phyloP scores from a whole-genome alignment of 2,888 invertebrate species.

The Erebia aethiops region DNA sequence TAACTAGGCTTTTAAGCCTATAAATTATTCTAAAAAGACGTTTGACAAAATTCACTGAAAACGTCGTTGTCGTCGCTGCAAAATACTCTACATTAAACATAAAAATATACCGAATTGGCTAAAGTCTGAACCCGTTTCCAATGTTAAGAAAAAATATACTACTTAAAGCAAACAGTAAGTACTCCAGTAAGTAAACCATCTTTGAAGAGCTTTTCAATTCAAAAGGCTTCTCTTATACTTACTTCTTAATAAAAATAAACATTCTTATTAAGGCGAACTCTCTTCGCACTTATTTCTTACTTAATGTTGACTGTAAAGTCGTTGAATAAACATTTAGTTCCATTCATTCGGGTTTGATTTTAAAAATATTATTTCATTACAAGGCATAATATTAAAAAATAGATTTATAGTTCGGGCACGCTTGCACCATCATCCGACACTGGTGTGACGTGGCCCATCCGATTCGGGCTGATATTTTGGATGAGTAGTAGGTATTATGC shows the following conservation, averaged over 20 bases:
- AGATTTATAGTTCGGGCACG: no score
- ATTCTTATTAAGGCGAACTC: constrained; percentile 17
- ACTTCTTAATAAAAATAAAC: constrained; percentile 25
- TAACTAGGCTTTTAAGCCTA: no score
- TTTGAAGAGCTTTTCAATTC: constrained; percentile 15
- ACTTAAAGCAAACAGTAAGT: constrained; percentile 12
- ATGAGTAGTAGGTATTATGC: no score
- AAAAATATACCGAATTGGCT: background rate
- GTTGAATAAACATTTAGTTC: constrained; percentile 12
- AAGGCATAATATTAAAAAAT: background rate
- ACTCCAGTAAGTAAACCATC: constrained; percentile 10
- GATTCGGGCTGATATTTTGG: no score
- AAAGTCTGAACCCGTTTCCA: constrained; percentile 14
- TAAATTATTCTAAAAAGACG: no score
- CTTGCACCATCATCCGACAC: no score
- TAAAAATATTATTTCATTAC: constrained; percentile 2
- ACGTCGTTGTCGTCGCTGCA: background rate
- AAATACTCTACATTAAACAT: background rate
- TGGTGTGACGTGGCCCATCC: no score
- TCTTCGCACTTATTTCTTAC: constrained; percentile 2
- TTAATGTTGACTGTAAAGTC: constrained; percentile 16
- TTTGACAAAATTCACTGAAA: no score
- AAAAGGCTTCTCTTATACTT: constrained; percentile 20
- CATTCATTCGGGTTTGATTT: constrained; percentile 2
- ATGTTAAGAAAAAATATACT: constrained; percentile 16